Evolutionary conservation across 2,797 vertebrate species (phyloP).

Genomic region (Falco naumanni): DNA sequence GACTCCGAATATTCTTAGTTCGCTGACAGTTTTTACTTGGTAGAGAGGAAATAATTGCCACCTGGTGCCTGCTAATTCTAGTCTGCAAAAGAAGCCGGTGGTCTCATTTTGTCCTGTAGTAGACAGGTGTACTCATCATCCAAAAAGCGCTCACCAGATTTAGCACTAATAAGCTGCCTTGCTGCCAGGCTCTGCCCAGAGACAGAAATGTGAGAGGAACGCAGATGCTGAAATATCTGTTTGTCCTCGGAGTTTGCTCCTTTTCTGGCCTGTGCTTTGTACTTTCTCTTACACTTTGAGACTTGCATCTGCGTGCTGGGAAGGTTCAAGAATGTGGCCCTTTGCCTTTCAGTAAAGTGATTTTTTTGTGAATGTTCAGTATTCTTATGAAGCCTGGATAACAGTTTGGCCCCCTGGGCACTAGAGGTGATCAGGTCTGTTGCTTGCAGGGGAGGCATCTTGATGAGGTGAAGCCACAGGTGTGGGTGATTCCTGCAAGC

Average conservation of each 20-base stretch:
- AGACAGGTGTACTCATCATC: background rate
- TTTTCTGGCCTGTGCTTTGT: background rate
- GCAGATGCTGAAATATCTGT: background rate
- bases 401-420: no score
- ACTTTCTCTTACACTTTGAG: background rate
- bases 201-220: background rate
- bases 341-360: background rate
- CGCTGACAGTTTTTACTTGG: background rate
- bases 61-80: background rate
- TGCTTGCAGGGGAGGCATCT: fast-evolving
- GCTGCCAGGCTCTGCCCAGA: background rate
- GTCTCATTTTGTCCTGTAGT: background rate
- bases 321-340: background rate
- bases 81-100: background rate
- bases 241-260: background rate
- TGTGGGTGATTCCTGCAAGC: background rate
- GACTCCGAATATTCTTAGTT: background rate
- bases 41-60: background rate
- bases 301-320: fast-evolving
- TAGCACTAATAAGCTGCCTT: background rate
- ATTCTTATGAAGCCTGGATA: background rate
- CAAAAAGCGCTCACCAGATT: background rate
- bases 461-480: background rate
- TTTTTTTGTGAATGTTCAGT: background rate
- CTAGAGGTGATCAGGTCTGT: fast-evolving